phyloP scores from a whole-genome alignment of 2,113 vertebrate species.

The Pachyramphus minor region DNA sequence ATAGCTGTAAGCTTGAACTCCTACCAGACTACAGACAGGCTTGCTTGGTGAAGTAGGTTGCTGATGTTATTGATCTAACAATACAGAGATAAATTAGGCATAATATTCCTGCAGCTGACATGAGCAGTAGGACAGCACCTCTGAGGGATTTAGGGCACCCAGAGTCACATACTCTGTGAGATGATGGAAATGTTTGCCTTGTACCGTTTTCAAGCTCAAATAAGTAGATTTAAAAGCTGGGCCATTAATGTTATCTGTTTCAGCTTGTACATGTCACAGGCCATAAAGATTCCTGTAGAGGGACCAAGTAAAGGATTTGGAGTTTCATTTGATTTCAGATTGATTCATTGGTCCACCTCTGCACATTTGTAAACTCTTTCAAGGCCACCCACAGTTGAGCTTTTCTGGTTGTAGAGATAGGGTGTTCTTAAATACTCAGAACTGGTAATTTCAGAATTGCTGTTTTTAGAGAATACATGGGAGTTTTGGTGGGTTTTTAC shows the following conservation, averaged over 20 bases:
- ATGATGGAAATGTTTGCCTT: background rate
- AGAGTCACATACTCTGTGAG: background rate
- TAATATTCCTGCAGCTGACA: background rate
- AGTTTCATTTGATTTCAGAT: background rate
- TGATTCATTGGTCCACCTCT: background rate
- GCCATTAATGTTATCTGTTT: background rate
- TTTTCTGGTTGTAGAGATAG: background rate
- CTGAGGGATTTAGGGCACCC: background rate
- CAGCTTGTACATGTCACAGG: background rate
- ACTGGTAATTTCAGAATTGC: background rate
- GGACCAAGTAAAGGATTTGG: background rate
- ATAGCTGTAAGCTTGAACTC: background rate
- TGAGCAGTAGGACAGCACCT: background rate
- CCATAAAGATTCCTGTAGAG: background rate
- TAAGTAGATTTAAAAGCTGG: background rate
- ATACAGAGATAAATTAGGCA: background rate
- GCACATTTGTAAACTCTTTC: rapidly evolving
- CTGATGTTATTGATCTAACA: background rate
- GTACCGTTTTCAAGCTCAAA: background rate
- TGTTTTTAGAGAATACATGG: background rate
- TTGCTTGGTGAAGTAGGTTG: background rate
- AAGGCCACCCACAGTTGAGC: rapidly evolving
- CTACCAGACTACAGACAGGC: background rate
- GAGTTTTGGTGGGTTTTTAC: background rate
- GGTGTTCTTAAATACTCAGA: background rate